phyloP scores from a whole-genome alignment of 2,797 vertebrate genomes.

The Gambelia wislizenii region DNA sequence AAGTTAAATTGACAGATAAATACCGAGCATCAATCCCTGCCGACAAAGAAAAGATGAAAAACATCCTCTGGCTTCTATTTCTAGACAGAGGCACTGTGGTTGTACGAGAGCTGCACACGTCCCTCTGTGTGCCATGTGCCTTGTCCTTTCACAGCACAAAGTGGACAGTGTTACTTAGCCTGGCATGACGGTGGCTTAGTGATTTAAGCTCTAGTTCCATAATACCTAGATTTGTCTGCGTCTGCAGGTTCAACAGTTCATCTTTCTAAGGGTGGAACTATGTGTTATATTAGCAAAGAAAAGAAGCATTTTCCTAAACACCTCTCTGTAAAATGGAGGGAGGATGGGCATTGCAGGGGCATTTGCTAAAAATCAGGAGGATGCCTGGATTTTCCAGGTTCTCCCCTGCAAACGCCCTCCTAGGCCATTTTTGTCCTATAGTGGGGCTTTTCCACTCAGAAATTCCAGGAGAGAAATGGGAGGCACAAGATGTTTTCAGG shows the following conservation, averaged over 20 bases:
- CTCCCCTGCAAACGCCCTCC: background rate
- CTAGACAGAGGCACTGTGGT: background rate
- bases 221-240: constrained; percentile 3
- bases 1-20: background rate
- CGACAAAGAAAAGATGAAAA: background rate
- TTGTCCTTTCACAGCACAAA: background rate
- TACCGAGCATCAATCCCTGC: background rate
- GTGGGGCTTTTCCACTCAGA: background rate
- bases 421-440: background rate
- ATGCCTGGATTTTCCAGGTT: background rate
- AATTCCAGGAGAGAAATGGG: background rate
- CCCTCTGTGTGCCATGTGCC: background rate
- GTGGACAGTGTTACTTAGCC: background rate
- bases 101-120: background rate
- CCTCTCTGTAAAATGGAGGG: background rate
- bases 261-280: background rate
- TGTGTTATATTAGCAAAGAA: background rate
- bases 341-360: background rate
- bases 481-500: background rate
- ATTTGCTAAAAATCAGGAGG: background rate
- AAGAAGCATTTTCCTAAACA: background rate
- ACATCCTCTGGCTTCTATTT: background rate
- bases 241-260: constrained; percentile 16
- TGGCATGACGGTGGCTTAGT: background rate
- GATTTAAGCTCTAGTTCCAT: constrained; percentile 2